A percentile compares a stretch with the other conserved stretches of the same genome.
Conservation (phyloP, 1,140 invertebrate species). For the Aphelinus atriplicis region DNA sequence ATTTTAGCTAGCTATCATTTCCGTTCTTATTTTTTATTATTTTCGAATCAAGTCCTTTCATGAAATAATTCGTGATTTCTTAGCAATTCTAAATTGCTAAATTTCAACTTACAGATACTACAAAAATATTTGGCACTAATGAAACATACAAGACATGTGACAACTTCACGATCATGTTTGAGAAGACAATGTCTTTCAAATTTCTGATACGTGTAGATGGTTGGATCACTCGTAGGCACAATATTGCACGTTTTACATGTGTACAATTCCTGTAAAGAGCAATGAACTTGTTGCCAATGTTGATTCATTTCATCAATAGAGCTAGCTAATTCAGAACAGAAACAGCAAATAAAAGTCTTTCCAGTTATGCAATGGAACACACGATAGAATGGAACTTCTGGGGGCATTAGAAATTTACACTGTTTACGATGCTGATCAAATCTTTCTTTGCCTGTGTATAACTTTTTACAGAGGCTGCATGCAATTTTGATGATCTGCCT, state of each 20-base stretch:
- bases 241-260: constrained; percentile 39
- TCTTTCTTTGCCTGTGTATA: constrained; percentile 29
- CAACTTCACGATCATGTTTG: constrained; percentile 26
- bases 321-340: constrained; percentile 43
- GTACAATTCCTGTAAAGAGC: constrained; percentile 33
- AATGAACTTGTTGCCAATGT: constrained; percentile 50
- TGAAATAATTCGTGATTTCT: constrained; percentile 38
- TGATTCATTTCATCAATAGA: constrained; percentile 41
- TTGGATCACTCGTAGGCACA: constrained; percentile 25
- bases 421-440: constrained; percentile 46
- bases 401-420: constrained; percentile 38
- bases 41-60: background rate
- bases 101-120: constrained; percentile 44
- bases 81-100: constrained; percentile 33
- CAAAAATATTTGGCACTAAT: constrained; percentile 41
- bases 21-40: too few relatives aligned
- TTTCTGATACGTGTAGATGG: constrained; percentile 25
- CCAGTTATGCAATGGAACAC: constrained; percentile 25
- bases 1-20: too few relatives aligned
- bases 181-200: constrained; percentile 42
- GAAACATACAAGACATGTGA: constrained; percentile 44
- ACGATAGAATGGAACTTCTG: constrained; percentile 34
- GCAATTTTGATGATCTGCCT: constrained; percentile 17
- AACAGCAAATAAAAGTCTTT: constrained; percentile 45
- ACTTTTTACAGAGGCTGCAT: constrained; percentile 44